Base-by-base conservation (phyloP, 2,888 invertebrate species). In the Conus canariensis region DNA sequence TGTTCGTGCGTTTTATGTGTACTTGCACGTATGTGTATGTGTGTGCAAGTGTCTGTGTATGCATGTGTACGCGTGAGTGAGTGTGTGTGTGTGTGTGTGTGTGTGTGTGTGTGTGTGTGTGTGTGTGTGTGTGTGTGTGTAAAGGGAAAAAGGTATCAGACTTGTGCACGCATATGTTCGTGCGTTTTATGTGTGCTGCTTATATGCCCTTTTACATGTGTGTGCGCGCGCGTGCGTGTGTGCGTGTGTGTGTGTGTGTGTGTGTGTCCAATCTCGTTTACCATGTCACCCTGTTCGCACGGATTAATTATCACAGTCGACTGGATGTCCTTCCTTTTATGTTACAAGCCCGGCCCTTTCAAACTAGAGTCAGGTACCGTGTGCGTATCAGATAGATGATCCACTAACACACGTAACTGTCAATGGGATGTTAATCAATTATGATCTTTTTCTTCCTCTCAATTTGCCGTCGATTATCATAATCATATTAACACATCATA, bases 181-280 rank as follows among this genome's bases (percentile, higher is more conserved):
- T 45, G 45, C 45, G 45, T 45, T 45, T 45, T 45, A 45, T 4
- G 45, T 45, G 45, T 45, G 45, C 45, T 45, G 45, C 45, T 2
- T 45, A 45, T 45, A 45, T 45, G 45, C 45, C 45, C 45, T 45
- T 45, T 45, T 45, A 45, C 45, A 45, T 45, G 45, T 45, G 45
- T 45, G 45, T 4, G 45, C 45, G 45, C 45, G 45, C 45, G 45
- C 45, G 85, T 89, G 85, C 70, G 85, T 90, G 89, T 87, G 74
- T 90, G 77, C 80, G 85, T 89, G 74, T 67, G 77, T 90, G 74
- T 77, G 77, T 90, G 85, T 77, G 85, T 77, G 25, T 77, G 77
- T 77, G 77, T 25, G 77, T 6, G 25, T 45, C 45, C 45, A 45
- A 45, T 30, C 45, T 45, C 45, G 45, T 45, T 45, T 45, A 45